Evolutionary conservation across 37 sponge, comb jelly and placozoan genomes (phyloP), one percentile per base, ranked within the genome.

Genomic region (Halisarca cf. caerulea): DNA sequence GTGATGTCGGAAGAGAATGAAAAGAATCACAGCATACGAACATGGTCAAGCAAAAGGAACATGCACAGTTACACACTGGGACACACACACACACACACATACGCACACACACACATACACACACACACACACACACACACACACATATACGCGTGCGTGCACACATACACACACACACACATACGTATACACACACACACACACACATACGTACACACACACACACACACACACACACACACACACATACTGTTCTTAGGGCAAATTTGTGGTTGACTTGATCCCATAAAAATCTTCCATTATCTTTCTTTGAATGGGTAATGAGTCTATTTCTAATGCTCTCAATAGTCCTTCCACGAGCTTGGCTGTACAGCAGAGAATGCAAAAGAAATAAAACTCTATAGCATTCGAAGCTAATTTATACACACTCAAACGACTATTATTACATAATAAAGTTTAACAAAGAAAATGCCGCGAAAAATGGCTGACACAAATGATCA

Each of bases 151-250:
- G n/a, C n/a, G n/a, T n/a, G n/a, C n/a, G n/a, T n/a, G n/a, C n/a
- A n/a, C n/a, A n/a, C n/a, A n/a, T n/a, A n/a, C n/a, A n/a, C n/a
- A n/a, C n/a, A n/a, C n/a, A n/a, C n/a, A n/a, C n/a, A n/a, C n/a
- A n/a, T n/a, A n/a, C n/a, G n/a, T n/a, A n/a, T n/a, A n/a, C n/a
- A n/a, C n/a, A n/a, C n/a, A n/a, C n/a, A n/a, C n/a, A n/a, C n/a
- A n/a, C n/a, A n/a, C n/a, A n/a, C n/a, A n/a, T n/a, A n/a, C n/a
- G n/a, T n/a, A n/a, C n/a, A n/a, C n/a, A n/a, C n/a, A 14, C 51
- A 14, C 64, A 62, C 64, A 62, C 64, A 62, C 25, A 62, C 64
- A 62, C 64, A 62, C 64, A 62, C 64, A 62, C 64, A 62, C 64
- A 30, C 64, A 62, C 64, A 23, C 51, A 47, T 8, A 71, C 73